phyloP scores from a whole-genome alignment of 2,888 invertebrate genomes.

The Dryobotodes eremita region DNA sequence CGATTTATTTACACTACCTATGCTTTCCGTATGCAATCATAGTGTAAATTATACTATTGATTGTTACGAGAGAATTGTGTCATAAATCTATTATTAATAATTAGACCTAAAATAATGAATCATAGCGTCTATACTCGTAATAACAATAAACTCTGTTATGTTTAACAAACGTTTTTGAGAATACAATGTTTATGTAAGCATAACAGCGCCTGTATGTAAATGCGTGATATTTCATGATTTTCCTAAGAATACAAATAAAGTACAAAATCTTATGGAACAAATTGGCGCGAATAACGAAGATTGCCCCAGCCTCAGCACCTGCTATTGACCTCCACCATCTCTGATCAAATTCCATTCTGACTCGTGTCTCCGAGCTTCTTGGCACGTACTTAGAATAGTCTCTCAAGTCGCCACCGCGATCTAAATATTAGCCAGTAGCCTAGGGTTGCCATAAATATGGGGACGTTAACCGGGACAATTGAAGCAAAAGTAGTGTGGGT shows the following conservation, averaged over 20 bases:
- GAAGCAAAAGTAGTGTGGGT: too few relatives aligned
- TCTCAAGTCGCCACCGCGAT: not conserved
- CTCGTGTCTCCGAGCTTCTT: not conserved
- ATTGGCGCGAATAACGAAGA: too few relatives aligned
- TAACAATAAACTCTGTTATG: conserved; percentile 37
- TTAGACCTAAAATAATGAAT: conserved; percentile 41
- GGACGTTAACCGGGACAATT: too few relatives aligned
- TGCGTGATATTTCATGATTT: conserved; percentile 15
- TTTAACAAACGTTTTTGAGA: conserved; percentile 29
- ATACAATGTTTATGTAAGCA: conserved; percentile 8
- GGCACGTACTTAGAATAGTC: not conserved
- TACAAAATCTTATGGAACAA: too few relatives aligned
- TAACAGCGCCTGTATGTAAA: not conserved
- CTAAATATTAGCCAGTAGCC: not conserved
- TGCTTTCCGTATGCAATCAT: not conserved
- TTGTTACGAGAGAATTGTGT: conserved; percentile 1
- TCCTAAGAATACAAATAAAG: conserved; percentile 7
- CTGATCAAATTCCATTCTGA: not conserved
- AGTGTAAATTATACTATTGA: not conserved
- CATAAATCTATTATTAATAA: conserved; percentile 29
- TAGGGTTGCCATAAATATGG: too few relatives aligned
- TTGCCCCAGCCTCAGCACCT: not conserved
- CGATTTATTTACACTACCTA: conserved; percentile 6
- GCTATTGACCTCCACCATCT: not conserved
- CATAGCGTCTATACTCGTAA: conserved; percentile 26